Base-by-base conservation (phyloP, 2,888 invertebrate genomes). In the Holacanthella duospinosa region DNA sequence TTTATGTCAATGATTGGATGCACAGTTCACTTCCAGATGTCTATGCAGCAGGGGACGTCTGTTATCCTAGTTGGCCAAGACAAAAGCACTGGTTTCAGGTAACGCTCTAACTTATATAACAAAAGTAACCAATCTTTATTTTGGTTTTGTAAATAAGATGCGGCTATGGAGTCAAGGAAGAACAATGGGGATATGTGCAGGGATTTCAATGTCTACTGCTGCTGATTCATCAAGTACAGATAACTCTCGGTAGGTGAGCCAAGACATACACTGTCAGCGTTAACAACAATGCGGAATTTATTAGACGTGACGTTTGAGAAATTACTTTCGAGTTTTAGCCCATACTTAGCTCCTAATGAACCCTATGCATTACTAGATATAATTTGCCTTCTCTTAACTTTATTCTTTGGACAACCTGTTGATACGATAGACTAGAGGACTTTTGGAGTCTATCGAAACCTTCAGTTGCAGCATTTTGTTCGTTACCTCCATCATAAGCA, bases 121-220 rank as follows among this genome's bases (percentile, higher is more conserved):
- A 2, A 54, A 60, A 60, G 4, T 48, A 19, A 26, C 48, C 27
- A 21, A n/a, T 53, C 36, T 12, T 6, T 36, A 36, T n/a, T n/a
- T n/a, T n/a, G n/a, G n/a, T n/a, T n/a, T n/a, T n/a, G n/a, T n/a
- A n/a, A n/a, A n/a, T n/a, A 89, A 95, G 80, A 89, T 97, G 86
- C 83, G 93, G 64, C 78, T 99, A 43, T 99, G 99, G 99, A 93
- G 94, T 0, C 99, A 99, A 79, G 99, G 97, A 0, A 81, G 94
- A 61, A 95, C 96, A 79, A 96, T 96, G 95, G 99, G 96, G 12
- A 83, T 84, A 61, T 94, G 92, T 81, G 93, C 91, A 27, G 96
- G 93, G 0, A 88, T 89, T 77, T 85, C 88, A 63, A 96, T 99
- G 90, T 82, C 84, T 66, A 75, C 82, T 6, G 81, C 78, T 16